Evolutionary conservation across 2,888 invertebrate species (phyloP).

Genomic region (Eulithis testata): DNA sequence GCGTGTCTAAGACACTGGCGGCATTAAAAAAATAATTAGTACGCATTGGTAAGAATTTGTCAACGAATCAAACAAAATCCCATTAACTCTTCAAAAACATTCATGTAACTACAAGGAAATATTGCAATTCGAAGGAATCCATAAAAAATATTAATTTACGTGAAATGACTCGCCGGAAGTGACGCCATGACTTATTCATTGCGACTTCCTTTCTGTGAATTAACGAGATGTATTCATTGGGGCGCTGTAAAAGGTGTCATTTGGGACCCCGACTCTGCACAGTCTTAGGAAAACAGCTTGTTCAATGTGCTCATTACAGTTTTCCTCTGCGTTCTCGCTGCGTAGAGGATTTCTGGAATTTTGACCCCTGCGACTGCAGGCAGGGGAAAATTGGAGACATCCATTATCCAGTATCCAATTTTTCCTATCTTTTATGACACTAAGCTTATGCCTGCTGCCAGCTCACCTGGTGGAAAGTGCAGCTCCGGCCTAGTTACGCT

Average conservation of each 20-base stretch:
- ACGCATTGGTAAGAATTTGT: neutral
- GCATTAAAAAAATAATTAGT: neutral
- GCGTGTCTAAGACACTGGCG: too few relatives aligned
- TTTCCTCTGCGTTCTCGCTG: too few relatives aligned
- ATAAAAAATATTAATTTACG: constrained; percentile 35
- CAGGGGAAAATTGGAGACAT: too few relatives aligned
- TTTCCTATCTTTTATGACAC: too few relatives aligned
- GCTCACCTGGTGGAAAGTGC: too few relatives aligned
- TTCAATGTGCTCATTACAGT: too few relatives aligned
- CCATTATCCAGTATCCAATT: too few relatives aligned
- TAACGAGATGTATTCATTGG: constrained; percentile 58
- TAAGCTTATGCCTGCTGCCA: too few relatives aligned
- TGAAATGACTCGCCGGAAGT: constrained; percentile 45
- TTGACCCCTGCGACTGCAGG: too few relatives aligned
- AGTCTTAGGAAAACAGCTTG: constrained; percentile 9
- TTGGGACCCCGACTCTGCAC: constrained; percentile 27
- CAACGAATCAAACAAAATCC: neutral
- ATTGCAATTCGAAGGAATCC: constrained; percentile 25
- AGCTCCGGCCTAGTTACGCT: too few relatives aligned
- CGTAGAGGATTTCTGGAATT: too few relatives aligned
- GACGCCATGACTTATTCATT: constrained; percentile 60
- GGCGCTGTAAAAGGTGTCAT: constrained; percentile 50
- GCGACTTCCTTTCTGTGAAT: constrained; percentile 47
- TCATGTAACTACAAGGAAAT: constrained; percentile 22
- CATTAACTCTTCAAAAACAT: constrained; percentile 10